Evolutionary conservation across 2,113 vertebrate species (phyloP).

Genomic region (Anser cygnoides): DNA sequence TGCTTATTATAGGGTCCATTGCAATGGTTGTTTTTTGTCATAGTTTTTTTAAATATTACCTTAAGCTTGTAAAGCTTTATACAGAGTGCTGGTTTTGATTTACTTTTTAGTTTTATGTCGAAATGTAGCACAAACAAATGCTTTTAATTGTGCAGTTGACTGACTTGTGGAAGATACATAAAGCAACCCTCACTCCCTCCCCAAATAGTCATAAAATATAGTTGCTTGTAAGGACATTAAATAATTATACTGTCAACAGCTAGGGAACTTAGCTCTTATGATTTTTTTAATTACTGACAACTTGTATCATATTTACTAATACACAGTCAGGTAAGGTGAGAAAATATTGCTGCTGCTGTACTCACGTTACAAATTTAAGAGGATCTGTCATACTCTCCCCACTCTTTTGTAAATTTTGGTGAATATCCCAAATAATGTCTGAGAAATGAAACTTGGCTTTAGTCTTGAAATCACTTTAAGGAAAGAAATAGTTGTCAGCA

Average conservation of each 20-base stretch:
- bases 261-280: neutral
- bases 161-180: slow-evolving; percentile 33
- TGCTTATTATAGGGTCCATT: neutral
- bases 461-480: neutral
- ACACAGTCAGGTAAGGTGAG: slow-evolving; percentile 45
- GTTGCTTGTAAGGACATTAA: neutral
- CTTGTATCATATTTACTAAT: slow-evolving; percentile 25
- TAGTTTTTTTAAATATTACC: neutral
- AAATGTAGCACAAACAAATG: neutral
- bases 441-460: neutral
- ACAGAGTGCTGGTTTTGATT: neutral
- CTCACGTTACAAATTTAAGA: slow-evolving; percentile 33
- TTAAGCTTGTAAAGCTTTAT: neutral
- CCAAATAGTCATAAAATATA: slow-evolving; percentile 13
- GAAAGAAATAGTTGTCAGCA: neutral
- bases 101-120: neutral
- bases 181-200: neutral
- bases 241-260: neutral
- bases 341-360: slow-evolving; percentile 42
- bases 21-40: neutral
- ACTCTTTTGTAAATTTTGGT: neutral
- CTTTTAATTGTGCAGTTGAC: slow-evolving; percentile 9
- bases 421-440: neutral
- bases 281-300: slow-evolving; percentile 21
- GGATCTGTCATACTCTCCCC: slow-evolving; percentile 6